Conservation (phyloP, 2,797 vertebrate species). For the Acomys russatus region DNA sequence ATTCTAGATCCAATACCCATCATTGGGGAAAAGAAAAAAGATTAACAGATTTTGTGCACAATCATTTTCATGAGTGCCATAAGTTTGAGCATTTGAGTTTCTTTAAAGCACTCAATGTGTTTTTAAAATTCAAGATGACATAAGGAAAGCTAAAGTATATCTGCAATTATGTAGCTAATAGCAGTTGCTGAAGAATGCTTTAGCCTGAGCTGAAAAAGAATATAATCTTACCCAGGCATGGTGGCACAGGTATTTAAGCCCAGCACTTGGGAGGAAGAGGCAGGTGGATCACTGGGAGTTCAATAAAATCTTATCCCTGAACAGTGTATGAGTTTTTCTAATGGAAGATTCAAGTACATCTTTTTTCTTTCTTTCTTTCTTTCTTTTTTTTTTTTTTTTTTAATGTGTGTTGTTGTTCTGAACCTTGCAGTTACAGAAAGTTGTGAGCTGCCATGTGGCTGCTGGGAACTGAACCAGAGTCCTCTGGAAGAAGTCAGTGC, state of each 20-base stretch:
- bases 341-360: conserved; percentile 19
- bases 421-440: no score
- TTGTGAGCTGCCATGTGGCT: neutral
- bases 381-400: no score
- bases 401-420: neutral
- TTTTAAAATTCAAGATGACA: conserved; percentile 31
- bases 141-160: neutral
- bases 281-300: no score
- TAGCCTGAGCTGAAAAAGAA: neutral
- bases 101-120: neutral
- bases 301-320: conserved; percentile 44
- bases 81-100: neutral
- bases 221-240: no score
- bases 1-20: neutral
- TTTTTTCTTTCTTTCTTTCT: no score
- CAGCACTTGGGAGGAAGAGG: no score
- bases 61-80: neutral
- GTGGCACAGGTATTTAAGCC: no score
- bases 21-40: neutral
- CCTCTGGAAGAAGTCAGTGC: neutral
- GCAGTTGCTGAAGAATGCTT: conserved; percentile 23
- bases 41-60: conserved; percentile 24
- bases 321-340: conserved; percentile 40
- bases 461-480: neutral
- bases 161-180: conserved; percentile 2